Evolutionary conservation across 1,140 invertebrate genomes (phyloP).

Genomic region (Araneus ventricosus): DNA sequence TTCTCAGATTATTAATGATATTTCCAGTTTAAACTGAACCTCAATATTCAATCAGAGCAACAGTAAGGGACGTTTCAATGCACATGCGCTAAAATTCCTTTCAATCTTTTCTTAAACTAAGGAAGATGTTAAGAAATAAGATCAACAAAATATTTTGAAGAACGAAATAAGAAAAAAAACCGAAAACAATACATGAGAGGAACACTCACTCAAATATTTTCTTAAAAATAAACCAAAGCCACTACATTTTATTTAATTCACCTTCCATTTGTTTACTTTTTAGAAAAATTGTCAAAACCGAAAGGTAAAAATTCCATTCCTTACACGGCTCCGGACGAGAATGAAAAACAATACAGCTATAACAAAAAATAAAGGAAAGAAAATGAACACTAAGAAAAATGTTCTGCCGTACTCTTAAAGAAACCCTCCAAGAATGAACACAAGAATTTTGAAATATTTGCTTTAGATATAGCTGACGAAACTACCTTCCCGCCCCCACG

Average conservation of each 20-base stretch:
- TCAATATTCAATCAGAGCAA: no score
- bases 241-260: slow-evolving; percentile 37
- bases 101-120: background rate
- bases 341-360: slow-evolving; percentile 11
- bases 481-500: background rate
- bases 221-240: background rate
- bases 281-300: background rate
- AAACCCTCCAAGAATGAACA: background rate
- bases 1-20: no score
- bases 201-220: background rate
- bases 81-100: no score
- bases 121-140: no score
- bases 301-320: background rate
- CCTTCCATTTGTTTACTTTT: slow-evolving; percentile 21
- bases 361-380: background rate
- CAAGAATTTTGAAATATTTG: slow-evolving; percentile 63
- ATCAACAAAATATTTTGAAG: background rate
- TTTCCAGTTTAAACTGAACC: no score
- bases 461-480: slow-evolving; percentile 65
- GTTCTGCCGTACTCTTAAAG: background rate
- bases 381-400: background rate
- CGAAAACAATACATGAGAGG: background rate
- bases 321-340: background rate
- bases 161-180: background rate
- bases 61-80: no score